A percentile compares a stretch with the other conserved stretches of the same genome.
phyloP scores from a whole-genome alignment of 1,140 invertebrate genomes.

The Ceratina japonica region DNA sequence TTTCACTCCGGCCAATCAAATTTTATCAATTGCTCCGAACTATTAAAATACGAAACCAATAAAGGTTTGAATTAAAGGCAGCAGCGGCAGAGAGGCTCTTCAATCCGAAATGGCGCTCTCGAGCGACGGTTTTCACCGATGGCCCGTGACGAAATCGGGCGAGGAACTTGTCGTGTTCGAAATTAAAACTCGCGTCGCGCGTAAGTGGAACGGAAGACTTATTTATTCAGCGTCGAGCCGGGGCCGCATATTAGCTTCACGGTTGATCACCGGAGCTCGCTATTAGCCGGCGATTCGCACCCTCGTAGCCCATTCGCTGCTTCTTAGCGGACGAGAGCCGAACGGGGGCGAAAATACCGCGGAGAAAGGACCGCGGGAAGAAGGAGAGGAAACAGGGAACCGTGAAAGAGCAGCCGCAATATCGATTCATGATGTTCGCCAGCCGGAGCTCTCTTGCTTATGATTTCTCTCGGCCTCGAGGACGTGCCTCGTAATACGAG shows the following conservation, averaged over 20 bases:
- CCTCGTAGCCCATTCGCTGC: constrained; percentile 1
- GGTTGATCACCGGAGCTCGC: constrained; percentile 19
- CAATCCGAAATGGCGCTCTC: background rate
- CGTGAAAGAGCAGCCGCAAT: constrained; percentile 28
- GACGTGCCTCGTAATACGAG: constrained; percentile 26
- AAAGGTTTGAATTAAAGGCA: too few species aligned
- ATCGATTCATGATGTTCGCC: constrained; percentile 40
- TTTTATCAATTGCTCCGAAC: too few species aligned
- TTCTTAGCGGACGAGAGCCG: background rate
- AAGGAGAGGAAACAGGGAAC: background rate
- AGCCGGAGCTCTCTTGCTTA: constrained; percentile 34
- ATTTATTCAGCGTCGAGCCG: constrained; percentile 6
- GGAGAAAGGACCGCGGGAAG: background rate
- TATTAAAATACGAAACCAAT: too few species aligned
- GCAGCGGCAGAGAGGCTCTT: too few species aligned
- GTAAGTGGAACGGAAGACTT: background rate
- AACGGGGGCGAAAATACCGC: background rate
- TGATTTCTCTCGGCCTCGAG: constrained; percentile 30
- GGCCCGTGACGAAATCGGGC: constrained; percentile 1
- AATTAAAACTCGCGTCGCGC: constrained; percentile 49
- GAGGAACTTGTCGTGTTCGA: constrained; percentile 37
- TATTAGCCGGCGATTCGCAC: constrained; percentile 39
- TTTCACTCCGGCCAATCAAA: background rate
- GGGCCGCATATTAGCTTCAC: constrained; percentile 15
- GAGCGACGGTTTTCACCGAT: background rate